phyloP scores from a whole-genome alignment of 2,797 vertebrate genomes.

The Phrynocephalus vlangalii region DNA sequence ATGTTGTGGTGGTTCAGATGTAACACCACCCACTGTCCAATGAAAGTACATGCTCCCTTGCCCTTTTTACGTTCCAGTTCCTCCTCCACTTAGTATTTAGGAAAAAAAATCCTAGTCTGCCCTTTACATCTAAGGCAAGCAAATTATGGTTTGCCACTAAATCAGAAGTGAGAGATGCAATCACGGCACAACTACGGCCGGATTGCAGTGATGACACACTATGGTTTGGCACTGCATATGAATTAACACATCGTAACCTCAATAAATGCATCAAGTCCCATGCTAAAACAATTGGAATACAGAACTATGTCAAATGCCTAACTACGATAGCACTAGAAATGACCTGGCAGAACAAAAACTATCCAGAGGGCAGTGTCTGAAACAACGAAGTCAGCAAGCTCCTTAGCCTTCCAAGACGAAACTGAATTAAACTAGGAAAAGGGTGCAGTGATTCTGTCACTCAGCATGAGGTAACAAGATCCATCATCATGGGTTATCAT shows the following conservation, averaged over 20 bases:
- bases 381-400: slow-evolving; percentile 22
- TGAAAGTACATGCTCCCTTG: too few relatives aligned
- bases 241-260: not conserved
- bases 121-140: not conserved
- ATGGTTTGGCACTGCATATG: not conserved
- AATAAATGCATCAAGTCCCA: not conserved
- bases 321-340: not conserved
- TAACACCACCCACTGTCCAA: not conserved
- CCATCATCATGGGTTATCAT: not conserved
- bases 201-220: not conserved
- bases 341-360: not conserved
- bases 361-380: slow-evolving; percentile 9
- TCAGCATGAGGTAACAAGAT: not conserved
- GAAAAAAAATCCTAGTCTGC: not conserved
- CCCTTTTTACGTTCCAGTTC: not conserved
- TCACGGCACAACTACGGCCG: not conserved
- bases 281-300: not conserved
- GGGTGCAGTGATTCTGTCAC: not conserved
- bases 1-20: not conserved
- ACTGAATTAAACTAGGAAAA: not conserved
- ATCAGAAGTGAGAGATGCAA: not conserved
- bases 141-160: not conserved
- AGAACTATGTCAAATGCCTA: not conserved
- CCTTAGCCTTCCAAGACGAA: not conserved
- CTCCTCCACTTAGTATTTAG: not conserved